phyloP scores from a whole-genome alignment of 2,113 vertebrate species.

The Prietella phreatophila region DNA sequence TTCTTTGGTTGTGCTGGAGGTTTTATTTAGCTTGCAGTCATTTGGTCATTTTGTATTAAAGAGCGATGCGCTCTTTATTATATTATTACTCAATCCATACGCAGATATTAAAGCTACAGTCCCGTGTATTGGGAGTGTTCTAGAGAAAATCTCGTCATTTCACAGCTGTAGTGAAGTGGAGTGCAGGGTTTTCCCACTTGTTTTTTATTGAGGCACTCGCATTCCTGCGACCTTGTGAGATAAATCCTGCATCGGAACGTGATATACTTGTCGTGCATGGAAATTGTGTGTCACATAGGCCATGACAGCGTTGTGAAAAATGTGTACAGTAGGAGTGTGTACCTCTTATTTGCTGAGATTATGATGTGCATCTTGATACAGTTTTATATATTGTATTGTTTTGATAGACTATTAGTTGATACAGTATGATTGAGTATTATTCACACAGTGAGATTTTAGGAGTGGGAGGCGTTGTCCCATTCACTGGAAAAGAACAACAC shows the following conservation, averaged over 20 bases:
- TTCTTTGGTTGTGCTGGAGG: background rate
- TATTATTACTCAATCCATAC: background rate
- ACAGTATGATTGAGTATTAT: background rate
- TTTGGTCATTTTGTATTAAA: conserved; percentile 26
- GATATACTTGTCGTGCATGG: background rate
- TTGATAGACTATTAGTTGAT: background rate
- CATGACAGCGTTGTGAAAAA: conserved; percentile 11
- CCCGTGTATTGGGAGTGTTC: background rate
- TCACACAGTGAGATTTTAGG: background rate
- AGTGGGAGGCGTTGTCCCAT: background rate
- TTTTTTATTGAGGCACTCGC: background rate
- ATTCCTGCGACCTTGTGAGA: background rate
- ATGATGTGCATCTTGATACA: background rate
- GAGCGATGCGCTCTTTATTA: background rate
- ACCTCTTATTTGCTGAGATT: background rate
- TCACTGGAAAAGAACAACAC: background rate
- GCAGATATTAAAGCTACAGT: background rate
- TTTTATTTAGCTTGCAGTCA: conserved; percentile 12
- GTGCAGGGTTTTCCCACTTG: background rate
- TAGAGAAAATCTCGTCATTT: background rate
- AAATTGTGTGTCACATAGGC: background rate
- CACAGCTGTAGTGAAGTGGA: background rate
- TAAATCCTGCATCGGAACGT: background rate
- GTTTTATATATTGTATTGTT: background rate
- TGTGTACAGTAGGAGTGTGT: background rate